A percentile compares a stretch with the other conserved stretches of the same genome.
These are phyloP conservation scores for Sphyrna mokarran DNA, from an alignment of 2,113 vertebrate species.

Conservation along the genomic window DNA sequence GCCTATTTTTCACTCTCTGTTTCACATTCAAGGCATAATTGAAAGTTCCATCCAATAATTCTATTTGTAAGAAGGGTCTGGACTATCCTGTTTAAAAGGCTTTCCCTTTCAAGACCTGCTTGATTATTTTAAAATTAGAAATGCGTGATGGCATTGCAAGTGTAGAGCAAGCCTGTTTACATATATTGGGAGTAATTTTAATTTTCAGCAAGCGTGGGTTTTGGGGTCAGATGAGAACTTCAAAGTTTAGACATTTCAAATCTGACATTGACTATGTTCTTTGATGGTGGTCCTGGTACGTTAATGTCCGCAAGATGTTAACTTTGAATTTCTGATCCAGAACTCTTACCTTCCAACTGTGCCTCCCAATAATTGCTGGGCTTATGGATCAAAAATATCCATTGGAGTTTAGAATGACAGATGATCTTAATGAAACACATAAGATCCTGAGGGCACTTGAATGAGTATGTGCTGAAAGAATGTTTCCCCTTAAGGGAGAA, in stretches of 20 bases:
- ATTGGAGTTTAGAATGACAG: no score
- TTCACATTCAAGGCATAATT: neutral
- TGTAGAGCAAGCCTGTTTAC: neutral
- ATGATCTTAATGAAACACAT: no score
- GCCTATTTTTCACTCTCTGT: neutral
- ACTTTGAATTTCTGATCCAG: neutral
- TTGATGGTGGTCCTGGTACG: no score
- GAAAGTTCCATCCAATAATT: neutral
- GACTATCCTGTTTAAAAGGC: neutral
- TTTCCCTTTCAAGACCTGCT: neutral
- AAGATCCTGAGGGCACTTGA: no score
- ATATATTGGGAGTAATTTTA: neutral
- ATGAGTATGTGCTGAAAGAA: no score
- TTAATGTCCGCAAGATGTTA: neutral
- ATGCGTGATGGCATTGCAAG: neutral
- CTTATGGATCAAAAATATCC: neutral
- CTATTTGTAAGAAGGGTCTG: neutral
- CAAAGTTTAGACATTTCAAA: neutral
- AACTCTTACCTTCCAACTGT: neutral
- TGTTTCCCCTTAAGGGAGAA: no score
- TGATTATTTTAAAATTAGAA: neutral
- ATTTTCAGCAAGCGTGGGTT: neutral
- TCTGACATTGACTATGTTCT: neutral
- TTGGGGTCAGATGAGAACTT: neutral
- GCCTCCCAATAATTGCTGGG: neutral